These are phyloP conservation scores for Melanotaenia parkinsoni DNA, from an alignment of 2,797 vertebrate species.

Conservation along the genomic window DNA sequence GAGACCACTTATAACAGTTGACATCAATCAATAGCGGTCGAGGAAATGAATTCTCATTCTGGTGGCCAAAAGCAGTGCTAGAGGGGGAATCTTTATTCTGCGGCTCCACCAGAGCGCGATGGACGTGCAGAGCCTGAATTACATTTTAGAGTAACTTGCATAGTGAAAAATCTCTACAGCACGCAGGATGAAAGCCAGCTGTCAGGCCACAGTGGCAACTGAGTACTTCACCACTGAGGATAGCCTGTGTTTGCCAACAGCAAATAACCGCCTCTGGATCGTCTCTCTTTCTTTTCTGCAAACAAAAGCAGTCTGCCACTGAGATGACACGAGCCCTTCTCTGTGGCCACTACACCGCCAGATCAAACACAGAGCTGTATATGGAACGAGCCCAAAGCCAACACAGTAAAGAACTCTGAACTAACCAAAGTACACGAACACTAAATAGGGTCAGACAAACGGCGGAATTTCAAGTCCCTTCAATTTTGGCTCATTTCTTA, in stretches of 20 bases:
- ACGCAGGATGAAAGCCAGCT: slow-evolving; percentile 65
- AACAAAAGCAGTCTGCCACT: slow-evolving; percentile 75
- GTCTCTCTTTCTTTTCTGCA: slow-evolving; percentile 67
- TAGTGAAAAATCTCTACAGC: slow-evolving; percentile 51
- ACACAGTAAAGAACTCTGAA: slow-evolving; percentile 65
- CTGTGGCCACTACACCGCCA: slow-evolving; percentile 46
- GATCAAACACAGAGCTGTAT: slow-evolving; percentile 71
- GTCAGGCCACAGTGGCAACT: slow-evolving; percentile 61
- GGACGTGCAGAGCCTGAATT: slow-evolving; percentile 45
- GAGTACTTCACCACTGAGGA: slow-evolving; percentile 61
- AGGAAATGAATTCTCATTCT: slow-evolving; percentile 56
- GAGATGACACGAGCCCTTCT: slow-evolving; percentile 68
- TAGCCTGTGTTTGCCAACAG: slow-evolving; percentile 78
- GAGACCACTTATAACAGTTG: slow-evolving; percentile 60
- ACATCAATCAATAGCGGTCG: slow-evolving; percentile 67
- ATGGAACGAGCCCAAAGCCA: slow-evolving; percentile 74
- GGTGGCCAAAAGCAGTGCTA: slow-evolving; percentile 41
- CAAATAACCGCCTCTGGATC: slow-evolving; percentile 79
- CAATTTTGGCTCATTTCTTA: slow-evolving; percentile 58
- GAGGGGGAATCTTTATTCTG: slow-evolving; percentile 46
- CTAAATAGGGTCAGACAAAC: slow-evolving; percentile 52
- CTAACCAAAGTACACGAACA: slow-evolving; percentile 61
- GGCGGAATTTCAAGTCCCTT: slow-evolving; percentile 48
- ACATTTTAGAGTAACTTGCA: slow-evolving; percentile 62
- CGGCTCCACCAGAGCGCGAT: slow-evolving; percentile 28